Conservation (phyloP, 2,797 vertebrate species). For the Coregonus sp. region DNA sequence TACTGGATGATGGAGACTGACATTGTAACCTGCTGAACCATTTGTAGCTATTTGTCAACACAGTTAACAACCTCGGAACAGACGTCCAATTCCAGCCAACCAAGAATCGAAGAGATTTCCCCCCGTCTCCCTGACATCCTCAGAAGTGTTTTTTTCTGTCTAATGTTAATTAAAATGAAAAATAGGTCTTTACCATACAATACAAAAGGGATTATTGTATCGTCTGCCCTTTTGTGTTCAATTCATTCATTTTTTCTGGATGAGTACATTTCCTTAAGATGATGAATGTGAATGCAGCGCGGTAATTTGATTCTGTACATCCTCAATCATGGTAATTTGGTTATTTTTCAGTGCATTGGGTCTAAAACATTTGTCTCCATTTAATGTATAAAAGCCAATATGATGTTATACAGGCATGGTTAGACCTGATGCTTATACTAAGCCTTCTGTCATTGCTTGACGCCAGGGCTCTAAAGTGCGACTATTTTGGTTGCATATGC, state of each 20-base stretch:
- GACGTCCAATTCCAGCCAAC: neutral
- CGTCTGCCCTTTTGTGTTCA: conserved; percentile 53
- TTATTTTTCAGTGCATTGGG: conserved; percentile 54
- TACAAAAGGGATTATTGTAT: conserved; percentile 60
- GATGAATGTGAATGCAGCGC: conserved; percentile 62
- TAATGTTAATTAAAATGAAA: conserved; percentile 62
- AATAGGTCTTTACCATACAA: conserved; percentile 48
- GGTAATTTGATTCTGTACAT: conserved; percentile 55
- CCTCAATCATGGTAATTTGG: conserved; percentile 43
- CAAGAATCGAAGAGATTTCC: no score
- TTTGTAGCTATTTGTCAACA: conserved; percentile 50
- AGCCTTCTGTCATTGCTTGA: neutral
- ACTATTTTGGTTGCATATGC: no score
- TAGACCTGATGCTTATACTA: neutral
- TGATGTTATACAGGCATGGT: neutral
- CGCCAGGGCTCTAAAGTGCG: neutral
- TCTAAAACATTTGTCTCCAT: conserved; percentile 23
- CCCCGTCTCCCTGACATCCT: neutral
- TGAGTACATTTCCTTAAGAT: conserved; percentile 65
- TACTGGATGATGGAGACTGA: conserved; percentile 46
- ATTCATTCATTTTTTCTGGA: conserved; percentile 52
- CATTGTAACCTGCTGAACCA: conserved; percentile 50
- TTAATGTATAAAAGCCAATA: neutral
- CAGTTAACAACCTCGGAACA: neutral
- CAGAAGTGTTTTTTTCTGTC: conserved; percentile 40